Percentiles rank a stretch among this genome's conserved stretches.
These are phyloP conservation scores for Papilio polyxenes DNA, from an alignment of 1,140 invertebrate species.

Conservation along the genomic window DNA sequence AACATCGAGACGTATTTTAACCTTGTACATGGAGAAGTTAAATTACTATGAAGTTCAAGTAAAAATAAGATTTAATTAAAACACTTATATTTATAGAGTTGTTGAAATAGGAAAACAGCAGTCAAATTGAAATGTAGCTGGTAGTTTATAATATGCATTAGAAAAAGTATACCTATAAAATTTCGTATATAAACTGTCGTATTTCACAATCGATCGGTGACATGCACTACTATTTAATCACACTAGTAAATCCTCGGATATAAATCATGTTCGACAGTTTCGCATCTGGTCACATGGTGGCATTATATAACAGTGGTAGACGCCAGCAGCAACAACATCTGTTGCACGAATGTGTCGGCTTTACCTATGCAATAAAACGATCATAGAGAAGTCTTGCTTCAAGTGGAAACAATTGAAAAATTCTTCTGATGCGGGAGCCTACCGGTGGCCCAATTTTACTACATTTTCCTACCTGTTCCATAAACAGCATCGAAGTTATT, in stretches of 20 bases:
- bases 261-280: not conserved
- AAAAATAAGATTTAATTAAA: not conserved
- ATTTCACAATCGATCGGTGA: not conserved
- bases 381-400: too few species aligned
- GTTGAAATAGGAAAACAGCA: not conserved
- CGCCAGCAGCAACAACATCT: too few species aligned
- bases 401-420: too few species aligned
- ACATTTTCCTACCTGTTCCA: too few species aligned
- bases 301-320: not conserved
- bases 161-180: too few species aligned
- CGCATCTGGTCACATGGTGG: not conserved
- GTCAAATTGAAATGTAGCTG: not conserved
- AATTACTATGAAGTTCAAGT: not conserved
- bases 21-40: not conserved
- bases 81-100: not conserved
- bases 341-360: too few species aligned
- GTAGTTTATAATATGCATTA: not conserved
- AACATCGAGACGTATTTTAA: not conserved
- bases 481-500: not conserved
- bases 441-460: too few species aligned
- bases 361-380: too few species aligned
- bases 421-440: too few species aligned
- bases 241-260: not conserved
- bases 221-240: not conserved
- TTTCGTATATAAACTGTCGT: not conserved